Evolutionary conservation across 2,888 invertebrate species (phyloP), one percentile per base, ranked within the genome.

Genomic region (Leptinotarsa tumamoca): DNA sequence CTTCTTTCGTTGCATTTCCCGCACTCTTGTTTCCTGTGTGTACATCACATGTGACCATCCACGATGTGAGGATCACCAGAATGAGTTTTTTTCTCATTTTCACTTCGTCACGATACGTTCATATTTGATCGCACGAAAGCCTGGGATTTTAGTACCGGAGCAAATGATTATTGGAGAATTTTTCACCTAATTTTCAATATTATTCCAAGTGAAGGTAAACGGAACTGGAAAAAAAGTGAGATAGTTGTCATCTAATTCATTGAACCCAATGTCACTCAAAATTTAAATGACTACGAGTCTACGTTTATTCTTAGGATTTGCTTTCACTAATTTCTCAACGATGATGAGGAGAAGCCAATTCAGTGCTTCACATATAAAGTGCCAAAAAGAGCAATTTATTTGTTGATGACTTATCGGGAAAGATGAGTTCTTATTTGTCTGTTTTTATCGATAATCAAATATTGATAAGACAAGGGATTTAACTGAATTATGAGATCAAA

Each of bases 91-190:
- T 63, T 27, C 63, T 63, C 63, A 63, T 63, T 63, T 3, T 63
- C 43, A 43, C 63, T 43, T 3, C n/a, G 63, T 63, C 63, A 63
- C 33, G 63, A n/a, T 43, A 43, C n/a, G 43, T 63, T 43, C 63
- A 63, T 63, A 33, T 10, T 63, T 63, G 63, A n/a, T 14, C 3
- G 43, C 43, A 10, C 43, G 43, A 43, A 13, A 43, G 10, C 43
- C 43, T 10, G 10, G 43, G 43, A 43, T 43, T 10, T 43, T 43
- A 43, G 43, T 43, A 43, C 43, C 2, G 43, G 43, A 43, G 10
- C 43, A 43, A 43, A 43, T 43, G 43, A 43, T 43, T 43, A 10
- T 43, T 3, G 43, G 3, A 43, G 3, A 43, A 43, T 10, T 43
- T 3, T 43, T 10, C 43, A 43, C 3, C 43, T 10, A 10, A 43